phyloP scores from a whole-genome alignment of 2,888 invertebrate genomes.

The Imbricaverruca yamaguchii region DNA sequence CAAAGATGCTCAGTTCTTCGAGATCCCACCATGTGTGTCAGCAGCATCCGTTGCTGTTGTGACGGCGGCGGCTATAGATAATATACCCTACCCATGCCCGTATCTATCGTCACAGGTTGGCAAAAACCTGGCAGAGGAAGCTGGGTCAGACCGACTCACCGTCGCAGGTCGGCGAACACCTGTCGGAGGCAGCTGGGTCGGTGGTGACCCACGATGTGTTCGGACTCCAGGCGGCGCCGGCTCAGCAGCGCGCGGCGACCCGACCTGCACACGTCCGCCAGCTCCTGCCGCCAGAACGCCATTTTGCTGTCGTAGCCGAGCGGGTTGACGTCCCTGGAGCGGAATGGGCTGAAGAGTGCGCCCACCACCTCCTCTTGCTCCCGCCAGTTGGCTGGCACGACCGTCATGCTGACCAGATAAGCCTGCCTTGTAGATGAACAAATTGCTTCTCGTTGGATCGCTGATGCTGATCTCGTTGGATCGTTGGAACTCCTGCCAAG shows the following conservation, averaged over 20 bases:
- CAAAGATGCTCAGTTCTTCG: too few relatives aligned
- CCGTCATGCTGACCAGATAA: neutral
- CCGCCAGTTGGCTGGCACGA: neutral
- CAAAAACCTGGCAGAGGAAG: too few relatives aligned
- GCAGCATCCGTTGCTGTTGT: too few relatives aligned
- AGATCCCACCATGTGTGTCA: too few relatives aligned
- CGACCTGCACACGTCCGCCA: neutral
- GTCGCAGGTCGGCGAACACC: neutral
- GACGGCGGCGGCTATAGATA: too few relatives aligned
- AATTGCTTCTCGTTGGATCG: too few relatives aligned
- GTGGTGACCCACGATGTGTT: neutral
- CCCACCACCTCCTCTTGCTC: neutral
- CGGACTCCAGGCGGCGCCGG: neutral
- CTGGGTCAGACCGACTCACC: neutral
- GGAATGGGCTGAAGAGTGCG: constrained; percentile 5
- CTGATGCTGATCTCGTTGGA: too few relatives aligned
- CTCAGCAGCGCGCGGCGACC: neutral
- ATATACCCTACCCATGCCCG: too few relatives aligned
- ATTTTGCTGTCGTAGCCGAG: constrained; percentile 5
- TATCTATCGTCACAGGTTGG: too few relatives aligned
- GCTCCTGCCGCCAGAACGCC: constrained; percentile 15
- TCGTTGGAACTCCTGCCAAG: too few relatives aligned
- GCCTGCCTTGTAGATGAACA: too few relatives aligned
- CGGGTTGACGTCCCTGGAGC: constrained; percentile 1
- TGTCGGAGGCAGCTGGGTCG: constrained; percentile 6